Conservation (phyloP, 1,140 invertebrate genomes). For the Tetramorium parvispinum region DNA sequence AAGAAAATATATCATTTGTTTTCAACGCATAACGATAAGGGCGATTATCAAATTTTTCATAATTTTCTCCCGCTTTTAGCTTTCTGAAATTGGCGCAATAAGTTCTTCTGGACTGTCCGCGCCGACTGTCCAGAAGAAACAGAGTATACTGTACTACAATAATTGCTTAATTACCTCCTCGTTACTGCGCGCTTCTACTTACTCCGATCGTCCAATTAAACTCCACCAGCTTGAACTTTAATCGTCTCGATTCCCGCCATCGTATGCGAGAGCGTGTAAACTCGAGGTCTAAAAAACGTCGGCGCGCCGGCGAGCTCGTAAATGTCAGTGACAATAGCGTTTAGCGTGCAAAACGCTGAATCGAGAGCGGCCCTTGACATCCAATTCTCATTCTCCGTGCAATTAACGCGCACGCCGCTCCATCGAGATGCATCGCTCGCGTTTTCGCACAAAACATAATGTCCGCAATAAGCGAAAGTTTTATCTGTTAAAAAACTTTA, state of each 20-base stretch:
- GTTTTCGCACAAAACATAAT: not conserved
- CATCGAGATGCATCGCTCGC: not conserved
- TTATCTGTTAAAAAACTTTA: not conserved
- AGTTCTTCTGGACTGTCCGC: not conserved
- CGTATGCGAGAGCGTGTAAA: not conserved
- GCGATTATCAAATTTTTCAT: not conserved
- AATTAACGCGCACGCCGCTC: not conserved
- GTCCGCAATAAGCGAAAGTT: not conserved
- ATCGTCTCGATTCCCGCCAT: conserved; percentile 47
- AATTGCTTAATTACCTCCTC: conserved; percentile 72
- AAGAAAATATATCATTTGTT: not conserved
- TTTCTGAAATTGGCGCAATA: not conserved
- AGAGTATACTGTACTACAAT: conserved; percentile 8
- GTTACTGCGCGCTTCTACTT: conserved; percentile 46
- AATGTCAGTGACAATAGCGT: conserved; percentile 60
- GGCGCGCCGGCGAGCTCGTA: conserved; percentile 57
- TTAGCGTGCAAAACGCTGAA: conserved; percentile 42
- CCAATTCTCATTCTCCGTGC: not conserved
- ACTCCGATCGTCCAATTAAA: conserved; percentile 65
- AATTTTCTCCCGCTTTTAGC: not conserved
- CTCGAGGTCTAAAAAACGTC: conserved; percentile 56
- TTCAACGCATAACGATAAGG: not conserved
- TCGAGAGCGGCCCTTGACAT: not conserved
- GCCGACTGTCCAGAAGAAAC: conserved; percentile 32
- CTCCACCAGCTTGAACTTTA: conserved; percentile 65